Base-by-base conservation (phyloP, 2,888 invertebrate genomes). In the Tetranychus piercei region DNA sequence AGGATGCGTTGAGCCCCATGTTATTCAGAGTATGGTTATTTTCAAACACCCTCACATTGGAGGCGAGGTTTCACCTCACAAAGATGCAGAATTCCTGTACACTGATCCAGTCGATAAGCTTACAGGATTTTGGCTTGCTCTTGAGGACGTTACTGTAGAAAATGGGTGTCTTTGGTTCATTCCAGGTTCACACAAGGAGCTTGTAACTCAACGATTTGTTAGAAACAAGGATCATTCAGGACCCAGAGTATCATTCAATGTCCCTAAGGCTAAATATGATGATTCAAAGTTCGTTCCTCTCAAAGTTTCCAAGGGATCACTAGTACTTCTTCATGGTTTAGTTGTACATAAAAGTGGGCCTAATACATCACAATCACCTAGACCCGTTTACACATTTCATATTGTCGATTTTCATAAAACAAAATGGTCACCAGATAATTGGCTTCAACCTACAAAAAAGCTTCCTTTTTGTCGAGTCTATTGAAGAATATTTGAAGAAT, bases 1-100 rank as follows among this genome's bases (percentile, higher is more conserved):
- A 15, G 88, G 88, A 5, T 87, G 90, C 77, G 83, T 85, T 75
- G 89, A 90, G 67, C 97, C 97, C 0, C 88, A 89, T 0, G 87
- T 97, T 0, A 89, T 89, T 1, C 97, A 97, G 82, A 94, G 95
- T 84, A 97, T 97, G 97, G 92, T 92, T 81, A 96, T 99, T 77
- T 97, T 92, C 83, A 99, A 97, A 85, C 94, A 94, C 84, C 93
- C 95, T 0, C 88, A 88, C 22, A 86, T 91, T 76, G 95, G 95
- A 0, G 89, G 92, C 6, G 90, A 90, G 81, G 85, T 86, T 7
- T 79, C 80, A 8, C 82, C 84, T 8, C 86, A 86, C 79, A 84
- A 85, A 83, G 99, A 99, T 82, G 88, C 90, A 0, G 88, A 91
- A 4, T 99, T 89, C 82, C 84, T 99, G 69, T 86, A 90, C 81